Evolutionary conservation across 2,113 vertebrate genomes (phyloP).

Genomic region (Tupaia tana): DNA sequence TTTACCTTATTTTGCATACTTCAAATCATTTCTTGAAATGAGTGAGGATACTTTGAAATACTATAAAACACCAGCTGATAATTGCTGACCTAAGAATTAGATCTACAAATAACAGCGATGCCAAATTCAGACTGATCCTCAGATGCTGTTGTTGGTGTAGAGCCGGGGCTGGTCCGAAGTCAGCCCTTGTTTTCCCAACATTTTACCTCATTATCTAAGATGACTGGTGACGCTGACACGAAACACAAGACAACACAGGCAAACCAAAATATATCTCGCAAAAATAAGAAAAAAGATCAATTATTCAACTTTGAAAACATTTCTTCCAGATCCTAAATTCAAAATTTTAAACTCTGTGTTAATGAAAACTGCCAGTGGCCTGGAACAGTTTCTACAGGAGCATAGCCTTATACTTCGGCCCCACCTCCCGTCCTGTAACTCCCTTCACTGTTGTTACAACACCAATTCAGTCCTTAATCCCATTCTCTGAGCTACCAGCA

Average conservation of each 20-base stretch:
- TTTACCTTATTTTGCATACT: neutral
- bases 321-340: neutral
- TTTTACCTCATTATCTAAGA: neutral
- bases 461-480: neutral
- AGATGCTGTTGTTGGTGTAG: neutral
- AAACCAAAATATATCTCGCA: neutral
- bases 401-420: neutral
- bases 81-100: neutral
- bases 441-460: neutral
- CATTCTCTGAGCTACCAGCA: neutral
- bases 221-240: neutral
- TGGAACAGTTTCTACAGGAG: neutral
- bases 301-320: neutral
- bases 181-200: neutral
- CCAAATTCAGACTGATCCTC: neutral
- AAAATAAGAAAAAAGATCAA: neutral
- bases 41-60: neutral
- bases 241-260: neutral
- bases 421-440: neutral
- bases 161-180: neutral
- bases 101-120: neutral
- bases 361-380: neutral
- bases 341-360: slow-evolving; percentile 13
- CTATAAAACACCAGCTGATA: neutral
- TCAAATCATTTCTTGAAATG: neutral